These are phyloP conservation scores for Cochlearius cochlearius DNA, from an alignment of 2,113 vertebrate genomes.

Conservation along the genomic window DNA sequence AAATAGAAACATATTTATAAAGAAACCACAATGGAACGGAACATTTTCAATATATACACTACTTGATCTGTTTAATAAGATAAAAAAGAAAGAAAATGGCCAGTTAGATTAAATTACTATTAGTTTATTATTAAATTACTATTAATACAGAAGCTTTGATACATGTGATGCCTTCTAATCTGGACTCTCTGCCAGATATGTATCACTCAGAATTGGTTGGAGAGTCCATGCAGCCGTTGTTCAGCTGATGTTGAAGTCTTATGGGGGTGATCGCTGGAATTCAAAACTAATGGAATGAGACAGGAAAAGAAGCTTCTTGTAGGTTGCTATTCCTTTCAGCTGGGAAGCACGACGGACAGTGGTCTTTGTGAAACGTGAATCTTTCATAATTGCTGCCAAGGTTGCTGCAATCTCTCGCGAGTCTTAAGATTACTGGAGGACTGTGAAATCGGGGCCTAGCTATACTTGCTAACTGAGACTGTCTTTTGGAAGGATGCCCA, in stretches of 20 bases:
- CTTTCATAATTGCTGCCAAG: not conserved
- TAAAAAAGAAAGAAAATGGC: slow-evolving; percentile 20
- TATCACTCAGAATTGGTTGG: not conserved
- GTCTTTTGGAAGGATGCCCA: slow-evolving; percentile 4
- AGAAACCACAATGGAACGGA: slow-evolving; percentile 54
- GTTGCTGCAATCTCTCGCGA: not conserved
- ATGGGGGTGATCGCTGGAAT: not conserved
- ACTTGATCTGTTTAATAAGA: slow-evolving; percentile 46
- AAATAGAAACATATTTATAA: slow-evolving; percentile 69
- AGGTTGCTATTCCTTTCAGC: not conserved
- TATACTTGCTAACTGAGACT: not conserved
- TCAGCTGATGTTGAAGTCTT: not conserved
- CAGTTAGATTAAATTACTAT: slow-evolving; percentile 26
- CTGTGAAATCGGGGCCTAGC: not conserved
- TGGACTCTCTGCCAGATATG: not conserved
- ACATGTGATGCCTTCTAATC: not conserved
- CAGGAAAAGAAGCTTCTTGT: not conserved
- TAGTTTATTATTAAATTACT: not conserved
- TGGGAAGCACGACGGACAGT: not conserved
- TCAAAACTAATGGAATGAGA: not conserved
- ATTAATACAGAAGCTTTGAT: not conserved
- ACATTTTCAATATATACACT: slow-evolving; percentile 34
- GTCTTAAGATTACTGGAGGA: not conserved
- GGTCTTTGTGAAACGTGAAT: not conserved
- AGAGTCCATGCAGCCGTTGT: not conserved